Evolutionary conservation across 2,888 invertebrate genomes (phyloP).

Genomic region (Philaethria dido): DNA sequence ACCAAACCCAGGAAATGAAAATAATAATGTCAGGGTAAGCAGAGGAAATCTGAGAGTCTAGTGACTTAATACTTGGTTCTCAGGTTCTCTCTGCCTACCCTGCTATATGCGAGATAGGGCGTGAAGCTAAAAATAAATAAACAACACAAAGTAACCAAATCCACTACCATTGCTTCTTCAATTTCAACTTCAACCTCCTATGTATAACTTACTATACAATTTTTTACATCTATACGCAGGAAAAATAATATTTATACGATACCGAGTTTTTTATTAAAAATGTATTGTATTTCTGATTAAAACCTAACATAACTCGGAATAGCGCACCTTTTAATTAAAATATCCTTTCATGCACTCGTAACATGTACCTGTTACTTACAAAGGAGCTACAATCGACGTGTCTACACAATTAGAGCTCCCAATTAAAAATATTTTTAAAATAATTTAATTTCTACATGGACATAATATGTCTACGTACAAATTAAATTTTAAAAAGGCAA

Average conservation of each 20-base stretch:
- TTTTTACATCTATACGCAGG: slow-evolving; percentile 8
- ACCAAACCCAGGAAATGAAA: too few species aligned
- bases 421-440: not conserved
- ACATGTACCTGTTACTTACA: slow-evolving; percentile 5
- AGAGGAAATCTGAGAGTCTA: too few species aligned
- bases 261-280: slow-evolving; percentile 19
- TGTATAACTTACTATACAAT: not conserved
- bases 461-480: too few species aligned
- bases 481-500: too few species aligned
- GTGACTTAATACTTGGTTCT: too few species aligned
- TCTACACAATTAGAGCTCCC: slow-evolving; percentile 1
- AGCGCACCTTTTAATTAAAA: slow-evolving; percentile 30
- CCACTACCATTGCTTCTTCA: too few species aligned
- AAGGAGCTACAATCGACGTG: slow-evolving; percentile 14
- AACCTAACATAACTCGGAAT: slow-evolving; percentile 27
- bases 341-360: slow-evolving; percentile 24
- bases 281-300: slow-evolving; percentile 27
- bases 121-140: too few species aligned
- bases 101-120: too few species aligned
- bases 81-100: too few species aligned
- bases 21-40: too few species aligned
- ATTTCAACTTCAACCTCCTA: not conserved
- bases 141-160: too few species aligned
- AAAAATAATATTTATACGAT: slow-evolving; percentile 17
- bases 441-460: not conserved